Percentiles rank a stretch among this genome's conserved stretches.
These are phyloP conservation scores for Neoscelio sp. DNA, from an alignment of 2,888 invertebrate genomes.

Conservation along the genomic window DNA sequence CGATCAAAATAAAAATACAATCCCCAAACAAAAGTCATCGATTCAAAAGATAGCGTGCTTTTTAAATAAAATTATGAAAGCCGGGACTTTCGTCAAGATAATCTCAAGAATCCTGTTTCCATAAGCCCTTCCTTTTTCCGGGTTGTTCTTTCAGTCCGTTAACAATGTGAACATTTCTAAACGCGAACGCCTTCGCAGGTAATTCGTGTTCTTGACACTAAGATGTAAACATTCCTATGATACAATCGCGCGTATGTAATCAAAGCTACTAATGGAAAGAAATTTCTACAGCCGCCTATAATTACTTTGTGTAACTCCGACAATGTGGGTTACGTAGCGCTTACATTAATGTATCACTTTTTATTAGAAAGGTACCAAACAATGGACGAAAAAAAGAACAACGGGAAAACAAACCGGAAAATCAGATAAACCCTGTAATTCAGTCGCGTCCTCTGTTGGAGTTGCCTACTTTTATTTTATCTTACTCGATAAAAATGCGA, in stretches of 20 bases:
- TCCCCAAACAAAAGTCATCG: too few relatives aligned
- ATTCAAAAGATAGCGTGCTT: too few relatives aligned
- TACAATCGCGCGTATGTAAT: constrained; percentile 31
- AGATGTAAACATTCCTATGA: constrained; percentile 16
- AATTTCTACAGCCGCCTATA: constrained; percentile 32
- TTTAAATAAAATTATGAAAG: too few relatives aligned
- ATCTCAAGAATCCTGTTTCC: too few relatives aligned
- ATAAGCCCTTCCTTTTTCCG: constrained; percentile 11
- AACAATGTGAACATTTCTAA: constrained; percentile 17
- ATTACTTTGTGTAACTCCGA: constrained; percentile 37
- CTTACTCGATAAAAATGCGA: too few relatives aligned
- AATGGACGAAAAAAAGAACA: constrained; percentile 26
- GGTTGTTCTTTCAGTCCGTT: neutral
- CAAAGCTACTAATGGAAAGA: constrained; percentile 15
- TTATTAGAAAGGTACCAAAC: constrained; percentile 25
- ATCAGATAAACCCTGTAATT: constrained; percentile 35
- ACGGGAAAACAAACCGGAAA: constrained; percentile 25
- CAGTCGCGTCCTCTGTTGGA: too few relatives aligned
- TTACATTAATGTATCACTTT: constrained; percentile 33
- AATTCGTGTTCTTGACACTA: constrained; percentile 30
- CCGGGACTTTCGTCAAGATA: too few relatives aligned
- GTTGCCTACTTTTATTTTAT: constrained; percentile 16
- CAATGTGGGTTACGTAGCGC: constrained; percentile 38
- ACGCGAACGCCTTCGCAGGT: neutral
- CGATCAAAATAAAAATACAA: too few relatives aligned